Evolutionary conservation across 2,113 vertebrate genomes (phyloP), one percentile per base, ranked within the genome.

Genomic region (Dipodomys ordii): DNA sequence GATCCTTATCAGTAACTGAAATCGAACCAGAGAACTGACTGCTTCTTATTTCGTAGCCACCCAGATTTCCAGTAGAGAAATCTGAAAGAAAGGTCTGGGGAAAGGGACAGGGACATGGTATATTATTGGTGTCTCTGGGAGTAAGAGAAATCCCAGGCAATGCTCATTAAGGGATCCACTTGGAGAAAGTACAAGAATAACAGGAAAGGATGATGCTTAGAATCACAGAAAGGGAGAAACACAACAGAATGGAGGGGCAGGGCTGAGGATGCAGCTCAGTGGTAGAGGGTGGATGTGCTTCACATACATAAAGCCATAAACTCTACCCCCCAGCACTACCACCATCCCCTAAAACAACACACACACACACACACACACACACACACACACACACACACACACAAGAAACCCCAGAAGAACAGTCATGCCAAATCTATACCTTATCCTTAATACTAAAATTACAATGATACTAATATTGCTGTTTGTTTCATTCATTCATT

Each of bases 1-100:
- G n/a, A 25, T 13, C 4, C 49, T 67, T 64, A 89, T 71, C 94
- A 62, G 83, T 83, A 77, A 73, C 39, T 92, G 82, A 91, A 83
- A 91, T 69, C 22, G 3, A 87, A 57, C 25, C 79, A 4, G 10
- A 57, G 87, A 44, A 69, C 57, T 28, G 35, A 60, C 7, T 46
- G 49, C 16, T 20, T 90, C 44, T 57, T 46, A 13, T 28, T 35
- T 25, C 71, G 25, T 49, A 67, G 65, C 30, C 28, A 4, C n/a
- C 39, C 8, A 49, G 19, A 32, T 49, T 87, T 53, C 53, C 79
- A 30, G 72, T 7, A 46, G 82, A 15, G 65, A 2, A 3, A 57
- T 27, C 18, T n/a, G 18, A 35, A 39, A 92, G 69, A 69, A 74
- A 86, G 60, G 49, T 32, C 0, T 53, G 3, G 10, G 12, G 44